Evolutionary conservation across 2,888 invertebrate species (phyloP).

Genomic region (Oscheius sp.): DNA sequence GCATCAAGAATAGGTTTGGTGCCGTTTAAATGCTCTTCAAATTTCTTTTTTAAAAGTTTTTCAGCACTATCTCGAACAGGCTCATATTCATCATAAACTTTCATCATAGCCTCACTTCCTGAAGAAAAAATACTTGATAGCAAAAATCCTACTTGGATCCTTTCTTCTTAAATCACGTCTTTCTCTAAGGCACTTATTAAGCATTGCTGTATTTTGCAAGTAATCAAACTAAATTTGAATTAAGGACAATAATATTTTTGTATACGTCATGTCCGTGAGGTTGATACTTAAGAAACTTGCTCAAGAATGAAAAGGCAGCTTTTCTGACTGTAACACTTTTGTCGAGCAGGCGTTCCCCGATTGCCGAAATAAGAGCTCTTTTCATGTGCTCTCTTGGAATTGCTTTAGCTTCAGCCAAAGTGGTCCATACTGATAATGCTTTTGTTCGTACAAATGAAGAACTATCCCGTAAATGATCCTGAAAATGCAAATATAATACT

Average conservation of each 20-base stretch:
- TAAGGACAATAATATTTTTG: background rate
- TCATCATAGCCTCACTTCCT: background rate
- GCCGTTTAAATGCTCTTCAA: background rate
- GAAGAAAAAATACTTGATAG: background rate
- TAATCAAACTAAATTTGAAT: constrained; percentile 28
- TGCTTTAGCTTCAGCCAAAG: constrained; percentile 31
- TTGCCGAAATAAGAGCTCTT: constrained; percentile 34
- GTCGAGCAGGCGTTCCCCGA: constrained; percentile 36
- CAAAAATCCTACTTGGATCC: constrained; percentile 7
- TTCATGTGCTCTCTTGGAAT: constrained; percentile 35
- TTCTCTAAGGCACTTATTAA: background rate
- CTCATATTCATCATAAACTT: background rate
- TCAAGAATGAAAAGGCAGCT: constrained; percentile 82
- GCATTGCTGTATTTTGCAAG: constrained; percentile 9
- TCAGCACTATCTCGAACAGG: background rate
- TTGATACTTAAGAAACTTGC: constrained; percentile 82
- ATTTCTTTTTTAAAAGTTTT: background rate
- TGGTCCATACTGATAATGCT: constrained; percentile 81
- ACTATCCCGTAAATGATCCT: constrained; percentile 83
- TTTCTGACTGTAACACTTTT: constrained; percentile 81
- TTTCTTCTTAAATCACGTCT: background rate
- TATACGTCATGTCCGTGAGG: constrained; percentile 75
- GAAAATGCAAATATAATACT: too few species aligned
- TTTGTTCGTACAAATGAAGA: constrained; percentile 87
- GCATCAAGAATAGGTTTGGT: too few species aligned